Conservation (phyloP, 2,888 invertebrate genomes). For the Hirtodrosophila cameraria region DNA sequence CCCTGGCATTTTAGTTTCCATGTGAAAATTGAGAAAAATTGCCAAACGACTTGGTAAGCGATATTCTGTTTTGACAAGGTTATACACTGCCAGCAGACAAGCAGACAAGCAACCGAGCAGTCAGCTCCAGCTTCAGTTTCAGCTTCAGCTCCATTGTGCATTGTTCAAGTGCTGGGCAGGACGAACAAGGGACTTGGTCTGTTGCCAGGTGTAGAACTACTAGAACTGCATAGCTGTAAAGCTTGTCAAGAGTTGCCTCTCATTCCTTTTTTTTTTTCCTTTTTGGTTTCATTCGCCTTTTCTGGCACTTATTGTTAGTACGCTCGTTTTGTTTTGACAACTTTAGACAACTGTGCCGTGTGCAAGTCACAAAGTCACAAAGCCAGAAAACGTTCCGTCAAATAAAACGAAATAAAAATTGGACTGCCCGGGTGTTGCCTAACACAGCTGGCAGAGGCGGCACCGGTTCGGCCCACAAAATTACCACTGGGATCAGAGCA, state of each 20-base stretch:
- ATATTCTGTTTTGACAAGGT: conserved; percentile 71
- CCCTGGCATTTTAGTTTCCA: conserved; percentile 49
- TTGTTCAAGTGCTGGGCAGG: conserved; percentile 39
- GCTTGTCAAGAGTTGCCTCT: conserved; percentile 26
- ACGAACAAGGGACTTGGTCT: conserved; percentile 60
- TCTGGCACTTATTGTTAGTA: conserved; percentile 64
- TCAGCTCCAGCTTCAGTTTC: not conserved
- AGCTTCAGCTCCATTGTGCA: conserved; percentile 28
- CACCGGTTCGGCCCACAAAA: conserved; percentile 62
- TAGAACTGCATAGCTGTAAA: conserved; percentile 19
- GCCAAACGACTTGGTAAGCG: conserved; percentile 80
- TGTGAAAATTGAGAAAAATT: conserved; percentile 82
- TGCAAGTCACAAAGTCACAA: conserved; percentile 37
- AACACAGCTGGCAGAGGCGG: conserved; percentile 23
- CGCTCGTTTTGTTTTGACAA: conserved; percentile 62
- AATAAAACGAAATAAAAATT: conserved; percentile 67
- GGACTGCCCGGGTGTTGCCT: conserved; percentile 48
- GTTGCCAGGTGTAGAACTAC: conserved; percentile 64
- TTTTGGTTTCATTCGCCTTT: conserved; percentile 7
- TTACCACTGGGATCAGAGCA: conserved; percentile 78
- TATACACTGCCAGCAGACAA: conserved; percentile 20
- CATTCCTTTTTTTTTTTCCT: conserved; percentile 3
- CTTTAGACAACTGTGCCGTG: conserved; percentile 51
- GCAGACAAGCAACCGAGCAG: not conserved
- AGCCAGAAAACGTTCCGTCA: conserved; percentile 53